Evolutionary conservation across 2,888 invertebrate species (phyloP).

Genomic region (Ctena decussata): DNA sequence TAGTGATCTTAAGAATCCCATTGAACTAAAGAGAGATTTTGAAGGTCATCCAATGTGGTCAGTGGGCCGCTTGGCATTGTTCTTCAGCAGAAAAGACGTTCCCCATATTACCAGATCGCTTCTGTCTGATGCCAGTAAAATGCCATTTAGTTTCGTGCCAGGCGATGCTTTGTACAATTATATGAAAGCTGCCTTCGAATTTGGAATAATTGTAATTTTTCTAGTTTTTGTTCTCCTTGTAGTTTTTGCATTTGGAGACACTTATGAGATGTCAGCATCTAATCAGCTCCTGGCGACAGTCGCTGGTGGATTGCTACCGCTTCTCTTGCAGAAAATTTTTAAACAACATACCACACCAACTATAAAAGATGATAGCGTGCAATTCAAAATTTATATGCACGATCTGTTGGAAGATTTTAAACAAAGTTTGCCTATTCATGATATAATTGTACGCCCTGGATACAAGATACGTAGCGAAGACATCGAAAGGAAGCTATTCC

Average conservation of each 20-base stretch:
- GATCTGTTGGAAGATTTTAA: background rate
- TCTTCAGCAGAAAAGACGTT: conserved; percentile 73
- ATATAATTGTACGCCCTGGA: background rate
- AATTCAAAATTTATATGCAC: background rate
- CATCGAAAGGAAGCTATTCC: too few species aligned
- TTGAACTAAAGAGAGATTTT: conserved; percentile 15
- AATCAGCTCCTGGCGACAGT: conserved; percentile 77
- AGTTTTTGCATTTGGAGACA: conserved; percentile 74
- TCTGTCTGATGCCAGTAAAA: conserved; percentile 71
- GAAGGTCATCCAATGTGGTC: conserved; percentile 56
- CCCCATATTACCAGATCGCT: conserved; percentile 76
- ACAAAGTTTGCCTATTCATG: background rate
- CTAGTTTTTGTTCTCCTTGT: conserved; percentile 76
- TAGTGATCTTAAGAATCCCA: conserved; percentile 50
- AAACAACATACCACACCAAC: background rate
- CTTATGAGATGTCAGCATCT: conserved; percentile 75
- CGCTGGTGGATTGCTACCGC: conserved; percentile 76
- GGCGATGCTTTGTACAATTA: conserved; percentile 73
- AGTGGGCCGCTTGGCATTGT: conserved; percentile 49
- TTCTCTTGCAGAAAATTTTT: conserved; percentile 60
- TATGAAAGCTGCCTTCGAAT: conserved; percentile 63
- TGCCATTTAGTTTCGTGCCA: conserved; percentile 76
- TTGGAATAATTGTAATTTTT: conserved; percentile 73
- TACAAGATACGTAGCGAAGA: too few species aligned
- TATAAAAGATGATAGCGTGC: background rate